Percentiles rank a stretch among this genome's conserved stretches.
These are phyloP conservation scores for Esox masquinongy DNA, from an alignment of 2,797 vertebrate genomes.

Conservation along the genomic window DNA sequence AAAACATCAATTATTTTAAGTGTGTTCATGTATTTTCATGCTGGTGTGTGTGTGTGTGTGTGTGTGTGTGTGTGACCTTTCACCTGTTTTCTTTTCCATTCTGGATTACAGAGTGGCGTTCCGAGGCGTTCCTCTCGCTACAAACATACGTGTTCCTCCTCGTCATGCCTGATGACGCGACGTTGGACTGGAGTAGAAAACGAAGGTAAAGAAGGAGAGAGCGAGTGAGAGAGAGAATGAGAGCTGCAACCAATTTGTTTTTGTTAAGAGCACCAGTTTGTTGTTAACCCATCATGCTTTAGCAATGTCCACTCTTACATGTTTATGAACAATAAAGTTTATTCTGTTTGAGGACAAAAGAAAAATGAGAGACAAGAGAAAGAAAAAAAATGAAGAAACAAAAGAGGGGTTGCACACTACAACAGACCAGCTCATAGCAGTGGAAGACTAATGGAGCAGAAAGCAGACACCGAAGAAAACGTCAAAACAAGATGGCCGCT, in stretches of 20 bases:
- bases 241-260: not conserved
- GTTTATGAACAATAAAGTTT: not conserved
- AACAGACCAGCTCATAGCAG: too few species aligned
- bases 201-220: not conserved
- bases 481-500: not conserved
- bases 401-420: too few species aligned
- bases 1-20: not conserved
- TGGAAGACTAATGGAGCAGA: too few species aligned
- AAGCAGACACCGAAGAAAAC: not conserved
- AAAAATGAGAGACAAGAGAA: not conserved
- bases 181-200: conserved; percentile 71
- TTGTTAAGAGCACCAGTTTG: not conserved
- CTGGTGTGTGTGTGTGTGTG: not conserved
- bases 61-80: not conserved
- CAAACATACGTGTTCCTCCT: conserved; percentile 87
- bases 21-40: not conserved
- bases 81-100: conserved; percentile 91
- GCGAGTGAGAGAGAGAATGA: not conserved
- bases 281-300: not conserved
- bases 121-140: conserved; percentile 82
- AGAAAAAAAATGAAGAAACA: not conserved
- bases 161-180: conserved; percentile 82
- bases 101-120: conserved; percentile 85
- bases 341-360: not conserved
- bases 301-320: not conserved